phyloP scores from a whole-genome alignment of 2,888 invertebrate species.

The Chymomyza fuscimana region DNA sequence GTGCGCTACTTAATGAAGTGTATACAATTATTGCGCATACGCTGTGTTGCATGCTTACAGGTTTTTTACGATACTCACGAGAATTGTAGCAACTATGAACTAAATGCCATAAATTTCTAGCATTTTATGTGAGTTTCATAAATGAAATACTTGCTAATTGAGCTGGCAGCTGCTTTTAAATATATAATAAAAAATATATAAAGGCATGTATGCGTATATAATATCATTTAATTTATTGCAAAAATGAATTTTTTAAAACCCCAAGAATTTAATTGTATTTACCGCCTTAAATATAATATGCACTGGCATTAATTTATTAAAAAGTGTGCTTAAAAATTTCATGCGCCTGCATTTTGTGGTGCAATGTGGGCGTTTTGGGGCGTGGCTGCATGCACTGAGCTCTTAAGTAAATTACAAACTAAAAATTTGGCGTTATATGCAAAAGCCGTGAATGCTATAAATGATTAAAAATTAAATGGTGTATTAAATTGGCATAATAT shows the following conservation, averaged over 20 bases:
- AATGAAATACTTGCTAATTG: background rate
- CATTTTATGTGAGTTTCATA: background rate
- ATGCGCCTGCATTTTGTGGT: conserved; percentile 35
- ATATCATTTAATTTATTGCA: background rate
- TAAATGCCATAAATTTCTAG: background rate
- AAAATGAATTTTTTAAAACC: background rate
- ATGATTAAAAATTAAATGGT: conserved; percentile 67
- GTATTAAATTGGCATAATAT: conserved; percentile 53
- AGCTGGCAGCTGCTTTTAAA: background rate
- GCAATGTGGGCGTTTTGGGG: background rate
- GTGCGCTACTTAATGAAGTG: background rate
- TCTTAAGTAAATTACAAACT: conserved; percentile 65
- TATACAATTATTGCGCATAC: conserved; percentile 10
- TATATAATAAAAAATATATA: background rate
- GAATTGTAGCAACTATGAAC: background rate
- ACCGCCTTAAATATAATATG: conserved; percentile 40
- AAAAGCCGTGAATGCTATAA: conserved; percentile 42
- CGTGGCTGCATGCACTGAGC: conserved; percentile 15
- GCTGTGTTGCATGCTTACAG: background rate
- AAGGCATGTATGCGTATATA: no score
- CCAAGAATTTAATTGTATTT: conserved; percentile 50
- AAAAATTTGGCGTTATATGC: conserved; percentile 41
- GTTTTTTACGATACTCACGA: background rate
- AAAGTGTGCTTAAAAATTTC: conserved; percentile 39
- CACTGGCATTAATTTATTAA: conserved; percentile 50